Evolutionary conservation across 2,113 vertebrate species (phyloP).

Genomic region (Corvus hawaiiensis): DNA sequence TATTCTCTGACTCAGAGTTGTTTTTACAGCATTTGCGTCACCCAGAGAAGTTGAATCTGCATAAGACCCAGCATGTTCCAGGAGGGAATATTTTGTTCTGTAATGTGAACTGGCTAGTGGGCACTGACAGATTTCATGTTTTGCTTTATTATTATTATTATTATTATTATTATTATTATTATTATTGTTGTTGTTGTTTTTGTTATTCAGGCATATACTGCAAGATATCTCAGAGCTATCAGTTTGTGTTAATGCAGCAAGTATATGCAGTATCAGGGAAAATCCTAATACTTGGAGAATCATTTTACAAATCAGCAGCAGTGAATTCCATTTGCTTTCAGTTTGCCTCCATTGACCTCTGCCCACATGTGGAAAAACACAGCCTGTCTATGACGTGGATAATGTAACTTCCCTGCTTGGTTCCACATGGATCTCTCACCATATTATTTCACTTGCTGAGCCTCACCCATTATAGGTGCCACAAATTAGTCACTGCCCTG

Average conservation of each 20-base stretch:
- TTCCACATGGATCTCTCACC: neutral
- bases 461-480: neutral
- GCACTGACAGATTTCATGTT: neutral
- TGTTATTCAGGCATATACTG: neutral
- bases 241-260: neutral
- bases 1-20: constrained; percentile 57
- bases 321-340: neutral
- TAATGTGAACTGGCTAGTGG: constrained; percentile 11
- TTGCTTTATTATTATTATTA: neutral
- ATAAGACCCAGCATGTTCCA: constrained; percentile 16
- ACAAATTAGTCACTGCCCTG: neutral
- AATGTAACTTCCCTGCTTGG: neutral
- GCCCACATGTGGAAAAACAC: neutral
- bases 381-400: neutral
- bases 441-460: neutral
- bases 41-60: constrained; percentile 38
- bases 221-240: neutral
- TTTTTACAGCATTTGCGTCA: constrained; percentile 60
- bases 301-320: neutral
- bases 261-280: neutral
- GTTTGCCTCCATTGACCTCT: neutral
- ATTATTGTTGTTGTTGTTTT: neutral
- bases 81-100: constrained; percentile 37
- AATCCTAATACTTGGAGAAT: neutral
- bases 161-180: neutral